phyloP scores from a whole-genome alignment of 2,888 invertebrate species.

The Drosophila cyrtoloma region DNA sequence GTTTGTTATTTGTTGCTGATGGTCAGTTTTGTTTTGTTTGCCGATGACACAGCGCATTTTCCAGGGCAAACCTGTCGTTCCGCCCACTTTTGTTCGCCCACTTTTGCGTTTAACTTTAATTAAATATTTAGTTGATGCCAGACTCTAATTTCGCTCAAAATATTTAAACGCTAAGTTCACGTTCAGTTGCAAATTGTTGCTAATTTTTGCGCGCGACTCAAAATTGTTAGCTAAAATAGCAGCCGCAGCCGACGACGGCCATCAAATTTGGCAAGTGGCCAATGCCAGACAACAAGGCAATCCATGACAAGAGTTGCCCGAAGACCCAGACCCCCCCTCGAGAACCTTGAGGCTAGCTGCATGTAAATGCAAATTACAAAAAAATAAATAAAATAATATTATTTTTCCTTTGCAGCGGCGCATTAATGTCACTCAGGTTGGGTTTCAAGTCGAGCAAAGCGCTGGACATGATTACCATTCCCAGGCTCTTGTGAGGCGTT shows the following conservation, averaged over 20 bases:
- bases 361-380: constrained; percentile 49
- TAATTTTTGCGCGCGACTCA: constrained; percentile 65
- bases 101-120: constrained; percentile 19
- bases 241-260: constrained; percentile 11
- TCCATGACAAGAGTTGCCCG: constrained; percentile 1
- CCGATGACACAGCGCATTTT: constrained; percentile 67
- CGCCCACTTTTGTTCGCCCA: neutral
- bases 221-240: constrained; percentile 54
- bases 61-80: constrained; percentile 53
- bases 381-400: constrained; percentile 47
- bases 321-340: constrained; percentile 13
- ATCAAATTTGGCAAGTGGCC: constrained; percentile 31
- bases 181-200: constrained; percentile 59
- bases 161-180: constrained; percentile 40
- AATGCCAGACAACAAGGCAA: constrained; percentile 37
- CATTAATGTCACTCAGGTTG: constrained; percentile 62
- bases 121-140: constrained; percentile 47
- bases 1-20: constrained; percentile 57
- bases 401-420: constrained; percentile 58
- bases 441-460: constrained; percentile 12
- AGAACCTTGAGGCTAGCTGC: constrained; percentile 63
- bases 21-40: constrained; percentile 77
- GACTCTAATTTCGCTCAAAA: constrained; percentile 7
- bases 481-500: constrained; percentile 25
- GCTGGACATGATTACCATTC: constrained; percentile 59